phyloP scores from a whole-genome alignment of 1,140 invertebrate species.

The Bombus waltoni region DNA sequence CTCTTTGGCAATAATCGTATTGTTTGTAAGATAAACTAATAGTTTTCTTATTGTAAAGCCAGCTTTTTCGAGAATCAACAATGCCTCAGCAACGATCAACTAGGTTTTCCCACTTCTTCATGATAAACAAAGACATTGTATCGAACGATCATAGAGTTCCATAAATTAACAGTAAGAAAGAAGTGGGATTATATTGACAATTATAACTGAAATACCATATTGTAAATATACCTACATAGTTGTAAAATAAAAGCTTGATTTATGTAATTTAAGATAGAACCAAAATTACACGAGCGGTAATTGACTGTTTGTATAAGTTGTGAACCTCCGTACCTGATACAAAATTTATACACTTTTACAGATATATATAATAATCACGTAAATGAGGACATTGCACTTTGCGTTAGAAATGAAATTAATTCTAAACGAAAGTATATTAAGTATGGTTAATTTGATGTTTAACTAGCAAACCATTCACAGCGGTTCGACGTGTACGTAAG shows the following conservation, averaged over 20 bases:
- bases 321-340: too few relatives aligned
- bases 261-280: background rate
- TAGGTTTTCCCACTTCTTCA: background rate
- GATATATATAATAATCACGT: background rate
- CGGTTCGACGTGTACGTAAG: conserved; percentile 13
- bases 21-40: background rate
- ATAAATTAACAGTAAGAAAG: background rate
- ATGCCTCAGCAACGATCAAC: background rate
- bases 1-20: background rate
- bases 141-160: background rate
- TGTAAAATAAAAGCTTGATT: background rate
- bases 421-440: conserved; percentile 56
- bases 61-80: background rate
- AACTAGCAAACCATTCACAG: conserved; percentile 51
- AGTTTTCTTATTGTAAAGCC: background rate
- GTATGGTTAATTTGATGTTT: conserved; percentile 34
- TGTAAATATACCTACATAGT: background rate
- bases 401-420: conserved; percentile 43
- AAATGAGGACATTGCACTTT: conserved; percentile 7
- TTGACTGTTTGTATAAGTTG: too few relatives aligned
- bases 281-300: background rate
- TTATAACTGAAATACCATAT: background rate
- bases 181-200: background rate
- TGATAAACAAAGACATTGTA: background rate
- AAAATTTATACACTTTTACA: background rate